Evolutionary conservation across 2,888 invertebrate genomes (phyloP), one percentile per base, ranked within the genome.

Genomic region (Calameuta pallipes): DNA sequence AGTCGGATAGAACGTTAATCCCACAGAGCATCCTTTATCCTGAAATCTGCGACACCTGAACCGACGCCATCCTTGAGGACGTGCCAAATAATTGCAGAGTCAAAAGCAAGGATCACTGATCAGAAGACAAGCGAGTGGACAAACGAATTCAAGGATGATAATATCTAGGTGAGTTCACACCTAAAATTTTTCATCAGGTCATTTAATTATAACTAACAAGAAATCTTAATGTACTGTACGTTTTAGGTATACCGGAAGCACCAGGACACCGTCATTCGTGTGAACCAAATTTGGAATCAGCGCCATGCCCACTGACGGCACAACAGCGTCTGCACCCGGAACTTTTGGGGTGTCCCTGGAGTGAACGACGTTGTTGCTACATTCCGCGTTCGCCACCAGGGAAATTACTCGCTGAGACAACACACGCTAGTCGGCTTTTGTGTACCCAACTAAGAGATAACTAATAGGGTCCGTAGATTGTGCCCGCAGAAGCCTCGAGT

Each of bases 401-500:
- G 78, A 78, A 78, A 78, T 76, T 78, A 76, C 85, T 82, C 80
- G 82, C 80, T 80, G 80, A 80, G 82, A 81, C 82, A 81, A 77
- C 78, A 75, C 80, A 77, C 77, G 78, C 74, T 78, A 30, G 76
- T 78, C 76, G 79, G 82, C 84, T 84, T 85, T 84, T 83, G 83
- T 83, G 81, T 80, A 78, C 76, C 79, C 73, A 81, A 76, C 82
- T 82, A 82, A 84, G 84, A 84, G 84, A 83, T 83, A 84, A 85
- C 85, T 85, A 85, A 85, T 83, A 82, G 83, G 81, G 82, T 82
- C 82, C 80, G 80, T 75, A 75, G 78, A 78, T 71, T 71, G 68
- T 80, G 81, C 79, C 81, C 78, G 73, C 79, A 78, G 74, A 71
- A n/a, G 73, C 31, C 37, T 76, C 31, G 70, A 74, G 23, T 56